Conservation (phyloP, 2,888 invertebrate genomes). For the Habrosyne pyritoides region DNA sequence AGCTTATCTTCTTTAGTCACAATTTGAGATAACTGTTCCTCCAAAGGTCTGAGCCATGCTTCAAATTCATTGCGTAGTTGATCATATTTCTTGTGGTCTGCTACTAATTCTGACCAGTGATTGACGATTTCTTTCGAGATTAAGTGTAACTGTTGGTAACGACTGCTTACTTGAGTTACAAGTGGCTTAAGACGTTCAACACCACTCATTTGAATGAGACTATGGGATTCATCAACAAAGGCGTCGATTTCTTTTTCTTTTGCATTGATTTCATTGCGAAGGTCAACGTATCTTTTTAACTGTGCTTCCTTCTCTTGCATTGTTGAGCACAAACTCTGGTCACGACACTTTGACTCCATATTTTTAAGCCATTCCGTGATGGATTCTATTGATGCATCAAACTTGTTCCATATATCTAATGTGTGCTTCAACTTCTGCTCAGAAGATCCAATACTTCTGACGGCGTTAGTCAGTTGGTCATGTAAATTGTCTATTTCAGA, state of each 20-base stretch:
- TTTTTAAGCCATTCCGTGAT: constrained; percentile 94
- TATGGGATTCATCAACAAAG: constrained; percentile 95
- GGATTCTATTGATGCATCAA: constrained; percentile 91
- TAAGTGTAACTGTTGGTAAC: constrained; percentile 91
- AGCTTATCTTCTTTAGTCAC: constrained; percentile 86
- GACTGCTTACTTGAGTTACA: constrained; percentile 94
- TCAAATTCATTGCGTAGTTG: constrained; percentile 89
- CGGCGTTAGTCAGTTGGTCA: constrained; percentile 86
- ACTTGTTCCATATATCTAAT: constrained; percentile 92
- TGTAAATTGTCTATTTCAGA: constrained; percentile 89
- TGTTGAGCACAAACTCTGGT: constrained; percentile 92
- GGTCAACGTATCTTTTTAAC: constrained; percentile 87
- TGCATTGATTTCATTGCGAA: constrained; percentile 89
- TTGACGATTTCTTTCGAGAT: constrained; percentile 94
- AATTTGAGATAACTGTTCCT: constrained; percentile 86
- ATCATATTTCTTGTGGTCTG: constrained; percentile 91
- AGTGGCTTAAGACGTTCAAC: constrained; percentile 93
- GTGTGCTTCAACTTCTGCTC: constrained; percentile 90
- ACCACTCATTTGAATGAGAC: constrained; percentile 91
- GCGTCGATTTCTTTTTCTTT: constrained; percentile 94
- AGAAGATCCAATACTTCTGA: constrained; percentile 86
- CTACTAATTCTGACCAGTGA: constrained; percentile 92
- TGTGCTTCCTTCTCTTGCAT: constrained; percentile 91
- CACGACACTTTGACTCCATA: constrained; percentile 92
- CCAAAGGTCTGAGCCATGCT: constrained; percentile 90